Evolutionary conservation across 2,113 vertebrate genomes (phyloP), one percentile per base, ranked within the genome.

Genomic region (Tursiops truncatus): DNA sequence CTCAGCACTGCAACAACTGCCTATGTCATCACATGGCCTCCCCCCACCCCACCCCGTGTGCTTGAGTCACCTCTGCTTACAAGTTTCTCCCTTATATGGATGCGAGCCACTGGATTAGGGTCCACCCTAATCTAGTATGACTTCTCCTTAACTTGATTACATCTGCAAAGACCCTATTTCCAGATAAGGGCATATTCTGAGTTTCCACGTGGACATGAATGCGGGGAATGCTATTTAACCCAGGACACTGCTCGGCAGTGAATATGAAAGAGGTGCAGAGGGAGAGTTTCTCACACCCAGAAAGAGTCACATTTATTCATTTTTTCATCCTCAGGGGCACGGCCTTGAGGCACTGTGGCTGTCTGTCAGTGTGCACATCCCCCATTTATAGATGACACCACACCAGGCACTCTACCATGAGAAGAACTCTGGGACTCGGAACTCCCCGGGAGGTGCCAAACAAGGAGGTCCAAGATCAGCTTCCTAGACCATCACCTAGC

Each of bases 361-460:
- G 5, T 10, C 1, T 20, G 28, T n/a, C 11, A 0, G 11, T 85
- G 5, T 33, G 6, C 28, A 12, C 0, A 2, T 21, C 18, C 68
- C 31, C 25, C 23, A 0, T 50, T 28, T 25, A 23, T 0, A 53
- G 82, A 21, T 2, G 6, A 65, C 36, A 38, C 9, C 20, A 38
- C 10, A 15, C 20, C 68, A 13, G 9, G 20, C 18, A 21, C 68
- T 38, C 12, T 1, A 65, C 8, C 28, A 10, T 25, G 36, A 28
- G 28, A 14, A 14, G 67, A 9, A 36, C 10, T 25, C 8, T 12
- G 25, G 82, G 79, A 47, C 9, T 0, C 0, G 13, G 17, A 17
- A 2, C 53, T 6, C 5, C 2, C n/a, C 0, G 3, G 81, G 56
- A 15, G 9, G 33, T 13, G 5, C 20, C 68, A 0, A 0, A 2